These are phyloP conservation scores for Danio choprae DNA, from an alignment of 2,797 vertebrate species.

Conservation along the genomic window DNA sequence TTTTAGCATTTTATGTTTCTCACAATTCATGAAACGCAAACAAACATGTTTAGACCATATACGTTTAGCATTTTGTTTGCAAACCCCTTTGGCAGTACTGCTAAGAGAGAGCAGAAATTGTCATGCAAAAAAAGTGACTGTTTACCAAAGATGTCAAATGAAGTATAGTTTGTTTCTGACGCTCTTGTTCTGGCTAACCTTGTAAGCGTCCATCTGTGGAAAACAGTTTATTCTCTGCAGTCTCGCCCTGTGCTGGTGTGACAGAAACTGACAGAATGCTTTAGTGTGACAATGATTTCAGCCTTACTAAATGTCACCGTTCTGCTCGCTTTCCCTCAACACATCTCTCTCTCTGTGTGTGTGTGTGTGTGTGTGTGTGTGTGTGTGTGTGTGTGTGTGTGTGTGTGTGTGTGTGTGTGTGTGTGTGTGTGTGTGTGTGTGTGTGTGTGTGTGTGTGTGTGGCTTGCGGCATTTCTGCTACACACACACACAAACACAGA, in stretches of 20 bases:
- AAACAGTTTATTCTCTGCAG: constrained; percentile 23
- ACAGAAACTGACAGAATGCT: constrained; percentile 19
- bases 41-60: neutral
- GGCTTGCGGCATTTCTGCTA: constrained; percentile 2
- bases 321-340: constrained; percentile 40
- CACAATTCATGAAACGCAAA: neutral
- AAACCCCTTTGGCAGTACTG: neutral
- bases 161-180: constrained; percentile 4
- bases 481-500: constrained; percentile 33
- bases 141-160: neutral
- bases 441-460: neutral
- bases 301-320: constrained; percentile 35
- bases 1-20: neutral
- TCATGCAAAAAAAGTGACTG: neutral
- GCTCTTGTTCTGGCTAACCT: constrained; percentile 24
- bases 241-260: constrained; percentile 17
- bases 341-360: no score
- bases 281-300: constrained; percentile 30
- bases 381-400: constrained; percentile 10
- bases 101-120: neutral
- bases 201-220: constrained; percentile 18
- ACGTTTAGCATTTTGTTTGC: neutral
- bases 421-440: no score
- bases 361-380: constrained; percentile 12
- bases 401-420: no score